Percentiles rank a stretch among this genome's conserved stretches.
Evolutionary conservation across 64 coral and sea anemone species (phyloP).

Genomic region (Trachythela sp.): DNA sequence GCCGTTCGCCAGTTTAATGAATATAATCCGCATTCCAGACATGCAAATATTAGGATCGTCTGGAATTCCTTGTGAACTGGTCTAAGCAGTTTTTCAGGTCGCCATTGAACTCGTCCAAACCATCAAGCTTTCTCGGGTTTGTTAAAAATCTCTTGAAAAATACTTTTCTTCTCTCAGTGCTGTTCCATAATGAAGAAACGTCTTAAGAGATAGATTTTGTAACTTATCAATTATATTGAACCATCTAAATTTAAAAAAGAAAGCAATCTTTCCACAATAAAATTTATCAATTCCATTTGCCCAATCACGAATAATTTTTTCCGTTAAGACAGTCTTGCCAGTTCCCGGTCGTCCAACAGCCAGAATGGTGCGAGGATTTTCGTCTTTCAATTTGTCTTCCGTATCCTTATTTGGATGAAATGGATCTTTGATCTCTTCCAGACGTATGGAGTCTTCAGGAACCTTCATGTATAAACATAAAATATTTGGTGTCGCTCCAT

Average conservation of each 20-base stretch:
- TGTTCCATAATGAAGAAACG: not conserved
- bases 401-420: not conserved
- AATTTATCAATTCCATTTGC: not conserved
- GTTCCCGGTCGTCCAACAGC: not conserved
- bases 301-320: not conserved
- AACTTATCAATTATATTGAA: not conserved
- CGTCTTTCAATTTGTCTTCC: not conserved
- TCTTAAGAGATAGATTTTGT: not conserved
- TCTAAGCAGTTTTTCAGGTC: not conserved
- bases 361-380: not conserved
- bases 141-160: not conserved
- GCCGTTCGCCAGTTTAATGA: not conserved
- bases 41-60: too few species aligned
- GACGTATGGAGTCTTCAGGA: not conserved
- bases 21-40: not conserved
- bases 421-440: not conserved
- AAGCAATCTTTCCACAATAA: not conserved
- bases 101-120: not conserved
- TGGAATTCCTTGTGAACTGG: too few species aligned
- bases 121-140: not conserved
- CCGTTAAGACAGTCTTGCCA: not conserved
- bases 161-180: not conserved
- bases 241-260: not conserved
- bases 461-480: not conserved
- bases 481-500: not conserved